These are phyloP conservation scores for Emydura subglobosa DNA, from an alignment of 2,113 vertebrate genomes.

Conservation along the genomic window DNA sequence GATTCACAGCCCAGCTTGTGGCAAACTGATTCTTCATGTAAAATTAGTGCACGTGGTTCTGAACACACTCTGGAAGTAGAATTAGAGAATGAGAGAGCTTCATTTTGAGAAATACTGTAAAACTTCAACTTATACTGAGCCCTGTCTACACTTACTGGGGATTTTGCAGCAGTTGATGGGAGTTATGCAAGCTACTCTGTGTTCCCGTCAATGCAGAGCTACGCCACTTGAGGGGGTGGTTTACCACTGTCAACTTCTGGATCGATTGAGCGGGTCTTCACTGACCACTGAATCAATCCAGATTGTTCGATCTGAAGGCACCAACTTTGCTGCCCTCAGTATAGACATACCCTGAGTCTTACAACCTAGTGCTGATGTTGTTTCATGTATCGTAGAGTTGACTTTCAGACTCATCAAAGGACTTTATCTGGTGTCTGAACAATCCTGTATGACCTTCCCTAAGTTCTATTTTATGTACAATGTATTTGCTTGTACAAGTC, in stretches of 20 bases:
- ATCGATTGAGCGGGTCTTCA: too few relatives aligned
- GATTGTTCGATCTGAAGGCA: too few relatives aligned
- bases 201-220: too few relatives aligned
- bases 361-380: neutral
- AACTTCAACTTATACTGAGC: neutral
- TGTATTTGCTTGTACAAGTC: neutral
- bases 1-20: neutral
- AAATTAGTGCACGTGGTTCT: neutral
- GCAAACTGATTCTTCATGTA: neutral
- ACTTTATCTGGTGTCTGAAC: neutral
- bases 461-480: neutral
- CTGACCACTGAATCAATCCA: too few relatives aligned
- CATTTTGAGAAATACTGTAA: neutral
- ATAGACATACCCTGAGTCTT: neutral
- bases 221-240: too few relatives aligned
- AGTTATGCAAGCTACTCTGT: too few relatives aligned
- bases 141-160: too few relatives aligned
- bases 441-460: neutral
- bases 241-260: too few relatives aligned
- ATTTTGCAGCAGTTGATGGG: too few relatives aligned
- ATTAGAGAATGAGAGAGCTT: neutral
- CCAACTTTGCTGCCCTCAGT: too few relatives aligned
- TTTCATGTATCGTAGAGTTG: neutral
- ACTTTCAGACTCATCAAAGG: neutral
- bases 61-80: neutral